Evolutionary conservation across 1,140 invertebrate species (phyloP).

Genomic region (Micrasema minimum): DNA sequence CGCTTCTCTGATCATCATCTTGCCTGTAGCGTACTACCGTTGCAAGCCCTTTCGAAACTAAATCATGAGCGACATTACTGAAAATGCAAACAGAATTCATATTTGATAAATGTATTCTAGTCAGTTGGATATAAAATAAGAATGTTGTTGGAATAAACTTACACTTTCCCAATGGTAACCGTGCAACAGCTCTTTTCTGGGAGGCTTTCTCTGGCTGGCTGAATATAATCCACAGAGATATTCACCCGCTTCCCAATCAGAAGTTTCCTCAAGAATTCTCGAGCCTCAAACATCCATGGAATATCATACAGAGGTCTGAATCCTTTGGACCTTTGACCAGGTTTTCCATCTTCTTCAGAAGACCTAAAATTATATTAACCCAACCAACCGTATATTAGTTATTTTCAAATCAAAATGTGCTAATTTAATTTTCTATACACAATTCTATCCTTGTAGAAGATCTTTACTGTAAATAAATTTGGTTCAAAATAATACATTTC

Average conservation of each 20-base stretch:
- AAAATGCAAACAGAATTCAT: conserved; percentile 41
- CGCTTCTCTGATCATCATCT: conserved; percentile 96
- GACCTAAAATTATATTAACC: conserved; percentile 53
- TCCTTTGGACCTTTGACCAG: conserved; percentile 70
- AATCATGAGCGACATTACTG: conserved; percentile 93
- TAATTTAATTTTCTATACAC: too few species aligned
- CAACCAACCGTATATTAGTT: not conserved
- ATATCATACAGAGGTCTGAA: conserved; percentile 95
- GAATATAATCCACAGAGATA: conserved; percentile 95
- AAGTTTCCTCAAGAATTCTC: conserved; percentile 96
- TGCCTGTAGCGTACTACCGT: conserved; percentile 92
- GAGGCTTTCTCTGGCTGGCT: conserved; percentile 91
- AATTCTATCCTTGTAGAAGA: too few species aligned
- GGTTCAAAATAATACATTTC: too few species aligned
- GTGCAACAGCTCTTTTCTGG: conserved; percentile 97
- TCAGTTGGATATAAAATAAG: not conserved
- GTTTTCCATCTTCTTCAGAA: conserved; percentile 73
- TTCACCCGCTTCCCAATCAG: conserved; percentile 96
- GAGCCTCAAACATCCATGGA: conserved; percentile 97
- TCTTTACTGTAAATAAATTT: too few species aligned
- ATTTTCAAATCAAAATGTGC: conserved; percentile 2
- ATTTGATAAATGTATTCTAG: not conserved
- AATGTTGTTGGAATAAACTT: conserved; percentile 61
- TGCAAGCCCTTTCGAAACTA: conserved; percentile 92
- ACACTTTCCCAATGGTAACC: conserved; percentile 84